Evolutionary conservation across 1,140 invertebrate species (phyloP), one percentile per base, ranked within the genome.

Genomic region (Belonocnema kinseyi): DNA sequence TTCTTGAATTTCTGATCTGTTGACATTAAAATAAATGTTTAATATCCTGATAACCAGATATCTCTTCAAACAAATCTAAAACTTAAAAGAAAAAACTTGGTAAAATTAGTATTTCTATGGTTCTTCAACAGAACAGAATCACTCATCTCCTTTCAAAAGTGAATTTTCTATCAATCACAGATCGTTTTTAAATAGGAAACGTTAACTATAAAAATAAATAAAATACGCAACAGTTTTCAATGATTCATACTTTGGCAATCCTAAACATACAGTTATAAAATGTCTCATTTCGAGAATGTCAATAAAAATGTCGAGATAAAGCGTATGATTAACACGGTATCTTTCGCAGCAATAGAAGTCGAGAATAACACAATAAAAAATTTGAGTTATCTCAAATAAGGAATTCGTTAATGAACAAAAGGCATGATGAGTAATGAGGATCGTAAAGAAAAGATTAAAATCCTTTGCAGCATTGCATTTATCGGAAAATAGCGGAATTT

Each of bases 221-320:
- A 33, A 66, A 21, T 26, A 6, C 33, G 61, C 33, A 16, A 46
- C 13, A 40, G 33, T 66, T 61, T 61, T 6, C 10, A 16, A 66
- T 66, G 61, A 66, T 66, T 66, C 61, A 66, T 10, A 0, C 13
- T 14, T 40, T 33, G 40, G 1, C 7, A 11, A 46, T 46, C 40
- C 40, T 21, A 56, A 56, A 8, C 54, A 56, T 19, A 56, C 54
- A 12, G 19, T 19, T 19, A n/a, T 19, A 66, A 66, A 19, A 66
- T 40, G 26, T 66, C 21, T n/a, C 21, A 66, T 33, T 66, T 66
- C 33, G 61, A 40, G 40, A 66, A 40, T 16, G 26, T 4, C 8
- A 66, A 66, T 66, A 66, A n/a, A 66, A 40, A 66, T 46, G 33
- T n/a, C 6, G 26, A 40, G 40, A 66, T 66, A 66, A 40, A 40